Conservation (phyloP, 2,888 invertebrate genomes). For the Drosophila pseudotakahashii region DNA sequence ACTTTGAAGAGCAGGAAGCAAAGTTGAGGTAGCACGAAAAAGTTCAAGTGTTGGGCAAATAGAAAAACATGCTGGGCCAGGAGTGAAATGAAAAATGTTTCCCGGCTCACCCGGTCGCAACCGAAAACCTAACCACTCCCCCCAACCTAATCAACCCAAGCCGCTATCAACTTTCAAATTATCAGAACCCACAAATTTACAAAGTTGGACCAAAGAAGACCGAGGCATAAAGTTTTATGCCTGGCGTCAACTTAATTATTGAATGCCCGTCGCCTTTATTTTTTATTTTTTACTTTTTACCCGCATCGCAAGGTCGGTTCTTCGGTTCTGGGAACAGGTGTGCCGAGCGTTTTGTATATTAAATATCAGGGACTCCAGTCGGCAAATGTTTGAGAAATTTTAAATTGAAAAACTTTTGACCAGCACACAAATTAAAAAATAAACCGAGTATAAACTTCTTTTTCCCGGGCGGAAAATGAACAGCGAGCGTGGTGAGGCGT, state of each 20-base stretch:
- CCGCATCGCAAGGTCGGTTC: slow-evolving; percentile 43
- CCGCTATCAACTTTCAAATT: slow-evolving; percentile 29
- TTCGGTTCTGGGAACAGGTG: slow-evolving; percentile 58
- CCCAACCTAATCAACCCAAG: slow-evolving; percentile 2
- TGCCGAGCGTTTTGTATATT: slow-evolving; percentile 68
- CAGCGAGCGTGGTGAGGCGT: slow-evolving; percentile 1
- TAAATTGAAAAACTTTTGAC: slow-evolving; percentile 76
- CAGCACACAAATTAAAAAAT: slow-evolving; percentile 69
- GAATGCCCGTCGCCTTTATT: slow-evolving; percentile 48
- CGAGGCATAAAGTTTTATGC: slow-evolving; percentile 58
- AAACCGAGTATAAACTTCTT: slow-evolving; percentile 49
- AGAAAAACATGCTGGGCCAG: slow-evolving; percentile 34
- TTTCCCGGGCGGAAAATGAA: slow-evolving; percentile 27
- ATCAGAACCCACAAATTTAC: slow-evolving; percentile 39
- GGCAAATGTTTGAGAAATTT: slow-evolving; percentile 61
- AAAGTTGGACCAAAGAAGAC: slow-evolving; percentile 23
- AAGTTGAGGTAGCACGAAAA: slow-evolving; percentile 33
- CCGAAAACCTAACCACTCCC: slow-evolving; percentile 1
- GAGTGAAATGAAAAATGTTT: slow-evolving; percentile 46
- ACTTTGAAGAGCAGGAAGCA: slow-evolving; percentile 31
- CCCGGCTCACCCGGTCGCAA: background rate
- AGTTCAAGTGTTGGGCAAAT: slow-evolving; percentile 44
- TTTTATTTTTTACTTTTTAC: slow-evolving; percentile 26
- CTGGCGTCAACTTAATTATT: slow-evolving; percentile 72
- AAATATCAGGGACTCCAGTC: slow-evolving; percentile 57